Conservation (phyloP, 2,113 vertebrate species). For the Mesembrinibis cayennensis region DNA sequence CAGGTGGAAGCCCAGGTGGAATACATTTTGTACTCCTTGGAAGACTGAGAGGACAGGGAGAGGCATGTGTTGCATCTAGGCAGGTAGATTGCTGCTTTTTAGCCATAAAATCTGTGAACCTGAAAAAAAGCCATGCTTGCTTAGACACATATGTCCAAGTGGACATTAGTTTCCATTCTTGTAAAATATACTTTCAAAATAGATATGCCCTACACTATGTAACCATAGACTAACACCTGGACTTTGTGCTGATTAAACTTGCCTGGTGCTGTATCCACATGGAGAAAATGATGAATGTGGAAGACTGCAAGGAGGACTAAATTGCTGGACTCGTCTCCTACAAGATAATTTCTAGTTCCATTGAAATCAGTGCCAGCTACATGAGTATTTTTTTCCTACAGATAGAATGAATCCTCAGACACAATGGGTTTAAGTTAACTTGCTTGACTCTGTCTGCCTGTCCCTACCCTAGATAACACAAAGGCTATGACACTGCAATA, state of each 20-base stretch:
- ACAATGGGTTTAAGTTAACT: not conserved
- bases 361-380: not conserved
- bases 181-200: not conserved
- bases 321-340: not conserved
- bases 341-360: not conserved
- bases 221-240: not conserved
- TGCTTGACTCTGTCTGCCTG: not conserved
- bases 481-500: not conserved
- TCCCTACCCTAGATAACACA: not conserved
- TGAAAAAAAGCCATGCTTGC: not conserved
- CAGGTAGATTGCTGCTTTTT: not conserved
- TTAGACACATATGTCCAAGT: not conserved
- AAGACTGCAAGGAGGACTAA: not conserved
- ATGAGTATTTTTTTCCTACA: not conserved
- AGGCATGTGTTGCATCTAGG: not conserved
- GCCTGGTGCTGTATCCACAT: not conserved
- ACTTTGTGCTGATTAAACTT: not conserved
- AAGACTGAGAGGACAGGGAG: not conserved
- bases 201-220: not conserved
- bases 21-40: not conserved
- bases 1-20: not conserved
- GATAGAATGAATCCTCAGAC: not conserved
- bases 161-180: not conserved
- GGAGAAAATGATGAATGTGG: not conserved
- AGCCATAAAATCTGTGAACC: not conserved